Evolutionary conservation across 2,113 vertebrate species (phyloP).

Genomic region (Brachionichthys hirsutus): DNA sequence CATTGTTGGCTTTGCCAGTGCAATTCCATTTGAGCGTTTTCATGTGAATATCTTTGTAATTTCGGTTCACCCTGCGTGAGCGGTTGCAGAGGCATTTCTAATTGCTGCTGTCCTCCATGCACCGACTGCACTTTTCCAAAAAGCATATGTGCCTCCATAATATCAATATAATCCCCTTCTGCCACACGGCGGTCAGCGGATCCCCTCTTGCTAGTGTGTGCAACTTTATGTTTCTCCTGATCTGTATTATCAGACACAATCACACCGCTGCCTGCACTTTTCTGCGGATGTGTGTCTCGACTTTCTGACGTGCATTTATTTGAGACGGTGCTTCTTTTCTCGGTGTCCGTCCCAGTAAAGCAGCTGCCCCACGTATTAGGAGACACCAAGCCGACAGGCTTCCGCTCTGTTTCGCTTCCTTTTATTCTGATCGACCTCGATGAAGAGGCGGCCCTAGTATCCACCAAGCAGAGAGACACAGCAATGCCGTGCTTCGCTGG

Average conservation of each 20-base stretch:
- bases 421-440: constrained; percentile 76
- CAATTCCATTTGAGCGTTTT: constrained; percentile 26
- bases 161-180: constrained; percentile 85
- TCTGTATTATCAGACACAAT: constrained; percentile 30
- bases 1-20: constrained; percentile 18
- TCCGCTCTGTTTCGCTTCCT: constrained; percentile 43
- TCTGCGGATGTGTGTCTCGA: constrained; percentile 5
- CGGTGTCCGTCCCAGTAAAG: constrained; percentile 26
- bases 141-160: constrained; percentile 73
- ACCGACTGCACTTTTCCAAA: constrained; percentile 40
- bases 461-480: constrained; percentile 59
- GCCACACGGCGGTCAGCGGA: neutral
- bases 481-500: constrained; percentile 72
- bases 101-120: constrained; percentile 29
- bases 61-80: constrained; percentile 9
- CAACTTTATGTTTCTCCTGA: constrained; percentile 23
- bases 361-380: constrained; percentile 73
- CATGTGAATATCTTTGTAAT: constrained; percentile 19
- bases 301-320: constrained; percentile 1
- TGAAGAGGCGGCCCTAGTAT: constrained; percentile 61
- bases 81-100: constrained; percentile 23
- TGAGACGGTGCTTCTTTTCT: constrained; percentile 17
- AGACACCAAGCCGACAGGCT: constrained; percentile 61
- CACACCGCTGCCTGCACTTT: constrained; percentile 20
- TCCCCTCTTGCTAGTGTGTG: constrained; percentile 15